Conservation (phyloP, 2,113 vertebrate genomes). For the Vanacampus margaritifer region DNA sequence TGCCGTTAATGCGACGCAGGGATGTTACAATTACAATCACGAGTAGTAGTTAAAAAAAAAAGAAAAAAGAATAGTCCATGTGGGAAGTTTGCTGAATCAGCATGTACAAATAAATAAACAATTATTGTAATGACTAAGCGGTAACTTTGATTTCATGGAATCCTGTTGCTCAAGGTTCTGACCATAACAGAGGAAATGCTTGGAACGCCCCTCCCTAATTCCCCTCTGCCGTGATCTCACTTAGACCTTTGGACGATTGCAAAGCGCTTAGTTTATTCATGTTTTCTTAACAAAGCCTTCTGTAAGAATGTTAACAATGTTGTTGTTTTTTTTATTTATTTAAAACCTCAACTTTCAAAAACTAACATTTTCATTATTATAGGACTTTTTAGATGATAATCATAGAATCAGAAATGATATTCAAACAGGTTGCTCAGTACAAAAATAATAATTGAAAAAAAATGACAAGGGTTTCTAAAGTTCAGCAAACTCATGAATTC, state of each 20-base stretch:
- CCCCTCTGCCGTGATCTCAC: not conserved
- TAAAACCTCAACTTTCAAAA: too few species aligned
- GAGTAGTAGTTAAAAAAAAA: not conserved
- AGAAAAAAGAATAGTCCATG: not conserved
- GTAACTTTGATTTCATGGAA: not conserved
- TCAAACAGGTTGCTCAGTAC: too few species aligned
- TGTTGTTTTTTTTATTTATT: not conserved
- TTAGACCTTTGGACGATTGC: not conserved
- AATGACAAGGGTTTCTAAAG: not conserved
- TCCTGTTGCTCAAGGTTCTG: not conserved
- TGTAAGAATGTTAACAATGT: not conserved
- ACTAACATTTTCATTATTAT: too few species aligned
- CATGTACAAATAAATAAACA: not conserved
- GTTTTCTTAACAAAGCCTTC: not conserved
- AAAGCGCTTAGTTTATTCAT: too few species aligned
- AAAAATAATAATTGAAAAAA: too few species aligned
- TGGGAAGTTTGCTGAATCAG: not conserved
- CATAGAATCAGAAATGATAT: too few species aligned
- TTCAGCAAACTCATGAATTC: too few species aligned
- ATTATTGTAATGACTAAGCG: not conserved
- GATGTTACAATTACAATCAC: not conserved
- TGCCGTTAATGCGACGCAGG: too few species aligned
- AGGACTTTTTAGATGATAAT: too few species aligned
- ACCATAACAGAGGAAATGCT: constrained; percentile 5
- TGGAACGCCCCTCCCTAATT: constrained; percentile 3